A percentile compares a stretch with the other conserved stretches of the same genome.
Conservation (phyloP, 2,113 vertebrate genomes). For the Chionomys nivalis region DNA sequence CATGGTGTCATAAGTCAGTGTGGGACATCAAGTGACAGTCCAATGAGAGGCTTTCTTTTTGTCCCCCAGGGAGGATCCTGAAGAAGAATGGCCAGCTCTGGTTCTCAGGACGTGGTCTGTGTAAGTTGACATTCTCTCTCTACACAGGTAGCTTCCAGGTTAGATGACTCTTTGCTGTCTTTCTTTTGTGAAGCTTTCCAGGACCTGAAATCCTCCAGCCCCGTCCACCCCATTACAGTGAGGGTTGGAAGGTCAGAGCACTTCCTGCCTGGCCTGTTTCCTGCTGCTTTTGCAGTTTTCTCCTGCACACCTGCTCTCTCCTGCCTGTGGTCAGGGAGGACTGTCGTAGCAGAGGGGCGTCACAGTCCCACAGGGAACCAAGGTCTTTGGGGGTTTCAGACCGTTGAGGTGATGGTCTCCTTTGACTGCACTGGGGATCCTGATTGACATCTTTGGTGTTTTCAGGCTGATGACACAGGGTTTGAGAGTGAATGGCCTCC, state of each 20-base stretch:
- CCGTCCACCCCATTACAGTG: not conserved
- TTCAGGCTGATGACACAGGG: not conserved
- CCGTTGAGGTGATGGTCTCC: not conserved
- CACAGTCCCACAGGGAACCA: not conserved
- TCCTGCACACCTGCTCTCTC: not conserved
- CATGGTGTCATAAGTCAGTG: not conserved
- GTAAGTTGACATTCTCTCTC: not conserved
- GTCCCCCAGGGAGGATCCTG: not conserved
- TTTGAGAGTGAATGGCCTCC: not conserved
- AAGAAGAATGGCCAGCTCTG: not conserved
- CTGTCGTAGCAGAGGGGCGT: not conserved
- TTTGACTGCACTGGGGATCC: not conserved
- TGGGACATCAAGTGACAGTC: not conserved
- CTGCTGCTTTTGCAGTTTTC: not conserved
- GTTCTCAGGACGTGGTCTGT: not conserved
- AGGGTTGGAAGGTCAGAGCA: not conserved
- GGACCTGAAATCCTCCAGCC: not conserved
- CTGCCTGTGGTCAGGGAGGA: not conserved
- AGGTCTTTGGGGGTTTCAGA: not conserved
- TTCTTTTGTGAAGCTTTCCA: not conserved
- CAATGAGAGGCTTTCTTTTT: not conserved
- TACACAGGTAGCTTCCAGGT: not conserved
- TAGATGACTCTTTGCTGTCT: not conserved
- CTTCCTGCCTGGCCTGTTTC: not conserved
- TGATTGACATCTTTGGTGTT: not conserved